Conservation (phyloP, 2,113 vertebrate species). For the Forbesichthys papilliferus region DNA sequence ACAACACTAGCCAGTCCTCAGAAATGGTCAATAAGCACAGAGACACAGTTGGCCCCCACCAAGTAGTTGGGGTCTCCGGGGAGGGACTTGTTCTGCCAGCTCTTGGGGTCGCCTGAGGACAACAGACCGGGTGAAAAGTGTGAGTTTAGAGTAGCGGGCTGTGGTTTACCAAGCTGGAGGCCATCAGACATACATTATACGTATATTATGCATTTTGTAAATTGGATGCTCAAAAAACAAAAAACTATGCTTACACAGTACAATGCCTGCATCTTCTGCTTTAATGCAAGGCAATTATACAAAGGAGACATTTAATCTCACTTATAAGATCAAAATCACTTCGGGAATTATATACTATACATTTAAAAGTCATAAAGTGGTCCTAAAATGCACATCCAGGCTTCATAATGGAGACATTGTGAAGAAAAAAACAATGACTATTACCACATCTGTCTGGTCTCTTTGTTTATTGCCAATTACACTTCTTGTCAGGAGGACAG, state of each 20-base stretch:
- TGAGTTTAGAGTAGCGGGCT: conserved; percentile 22
- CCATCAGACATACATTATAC: not conserved
- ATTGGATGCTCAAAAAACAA: not conserved
- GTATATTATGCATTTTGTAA: not conserved
- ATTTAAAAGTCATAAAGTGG: conserved; percentile 4
- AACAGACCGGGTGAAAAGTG: conserved; percentile 6
- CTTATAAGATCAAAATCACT: conserved; percentile 1
- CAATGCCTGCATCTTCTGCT: no score
- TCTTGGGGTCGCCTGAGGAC: conserved; percentile 95
- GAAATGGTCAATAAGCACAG: conserved; percentile 98
- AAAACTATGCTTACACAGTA: not conserved
- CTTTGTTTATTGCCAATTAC: conserved; percentile 47
- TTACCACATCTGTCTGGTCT: conserved; percentile 34
- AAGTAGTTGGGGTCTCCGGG: conserved; percentile 97
- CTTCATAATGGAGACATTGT: not conserved
- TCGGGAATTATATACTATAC: not conserved
- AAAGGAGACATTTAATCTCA: not conserved
- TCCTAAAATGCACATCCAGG: conserved; percentile 7
- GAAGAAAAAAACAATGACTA: conserved; percentile 21
- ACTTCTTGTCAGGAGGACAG: conserved; percentile 36
- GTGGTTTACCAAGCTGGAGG: not conserved
- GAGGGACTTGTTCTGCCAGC: conserved; percentile 99
- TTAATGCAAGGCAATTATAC: not conserved
- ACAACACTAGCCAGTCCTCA: conserved; percentile 77
- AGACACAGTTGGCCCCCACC: conserved; percentile 98